Percentiles rank a stretch among this genome's conserved stretches.
phyloP scores from a whole-genome alignment of 1,140 invertebrate genomes.

The Tenebrio molitor region DNA sequence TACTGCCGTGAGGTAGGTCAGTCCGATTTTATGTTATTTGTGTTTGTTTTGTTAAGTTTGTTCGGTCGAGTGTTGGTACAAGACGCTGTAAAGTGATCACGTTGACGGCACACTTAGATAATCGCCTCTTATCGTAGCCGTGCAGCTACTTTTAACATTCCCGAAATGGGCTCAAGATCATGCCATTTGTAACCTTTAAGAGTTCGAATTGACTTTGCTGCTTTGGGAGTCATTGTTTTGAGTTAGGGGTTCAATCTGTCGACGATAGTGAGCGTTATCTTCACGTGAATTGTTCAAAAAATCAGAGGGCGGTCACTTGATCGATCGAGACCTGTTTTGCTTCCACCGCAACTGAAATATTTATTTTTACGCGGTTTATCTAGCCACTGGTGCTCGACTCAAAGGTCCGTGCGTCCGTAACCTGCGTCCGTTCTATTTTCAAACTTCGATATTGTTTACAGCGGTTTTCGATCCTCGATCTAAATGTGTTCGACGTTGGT shows the following conservation, averaged over 20 bases:
- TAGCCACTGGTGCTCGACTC: background rate
- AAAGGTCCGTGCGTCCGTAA: slow-evolving; percentile 34
- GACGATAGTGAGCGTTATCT: too few relatives aligned
- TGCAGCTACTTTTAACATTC: background rate
- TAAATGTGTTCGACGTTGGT: slow-evolving; percentile 15
- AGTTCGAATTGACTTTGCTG: background rate
- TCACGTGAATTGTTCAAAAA: too few relatives aligned
- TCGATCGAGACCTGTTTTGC: slow-evolving; percentile 1
- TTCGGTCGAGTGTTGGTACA: background rate
- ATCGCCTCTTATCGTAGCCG: background rate
- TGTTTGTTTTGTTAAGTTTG: too few relatives aligned
- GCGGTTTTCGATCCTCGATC: slow-evolving; percentile 5
- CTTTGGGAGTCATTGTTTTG: background rate
- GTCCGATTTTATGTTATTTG: background rate
- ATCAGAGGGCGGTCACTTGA: too few relatives aligned
- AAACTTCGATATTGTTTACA: slow-evolving; percentile 18
- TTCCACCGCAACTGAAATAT: too few relatives aligned
- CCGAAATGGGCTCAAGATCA: background rate
- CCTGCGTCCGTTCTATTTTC: slow-evolving; percentile 36
- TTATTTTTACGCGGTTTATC: too few relatives aligned
- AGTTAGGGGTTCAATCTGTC: too few relatives aligned
- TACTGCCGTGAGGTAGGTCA: background rate
- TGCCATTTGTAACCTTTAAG: background rate
- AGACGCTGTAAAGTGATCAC: background rate
- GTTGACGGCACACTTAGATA: background rate